Percentiles rank a stretch among this genome's conserved stretches.
Evolutionary conservation across 2,797 vertebrate species (phyloP).

Genomic region (Crocidura indochinensis): DNA sequence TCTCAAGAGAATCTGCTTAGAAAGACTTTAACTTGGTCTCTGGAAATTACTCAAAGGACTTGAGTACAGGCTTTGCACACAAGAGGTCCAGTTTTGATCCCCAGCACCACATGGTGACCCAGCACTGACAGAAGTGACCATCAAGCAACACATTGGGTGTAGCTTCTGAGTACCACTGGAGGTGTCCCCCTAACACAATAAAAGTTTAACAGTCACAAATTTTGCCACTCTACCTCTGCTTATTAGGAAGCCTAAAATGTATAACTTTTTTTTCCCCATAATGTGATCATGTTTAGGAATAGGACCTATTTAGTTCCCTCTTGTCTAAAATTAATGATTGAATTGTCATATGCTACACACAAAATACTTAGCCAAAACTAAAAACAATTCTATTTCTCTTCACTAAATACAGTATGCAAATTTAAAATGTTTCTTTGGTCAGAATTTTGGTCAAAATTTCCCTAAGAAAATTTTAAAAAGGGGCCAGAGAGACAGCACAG

Average conservation of each 20-base stretch:
- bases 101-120: too few species aligned
- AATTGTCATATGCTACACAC: background rate
- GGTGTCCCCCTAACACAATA: too few species aligned
- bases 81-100: too few species aligned
- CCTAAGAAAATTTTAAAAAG: background rate
- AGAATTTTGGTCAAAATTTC: background rate
- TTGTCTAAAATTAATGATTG: background rate
- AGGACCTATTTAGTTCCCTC: background rate
- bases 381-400: slow-evolving; percentile 21
- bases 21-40: slow-evolving; percentile 23
- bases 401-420: slow-evolving; percentile 17
- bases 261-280: too few species aligned
- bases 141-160: too few species aligned
- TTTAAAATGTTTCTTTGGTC: slow-evolving; percentile 33
- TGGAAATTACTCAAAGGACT: too few species aligned
- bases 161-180: too few species aligned
- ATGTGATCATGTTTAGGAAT: too few species aligned
- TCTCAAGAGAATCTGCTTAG: slow-evolving; percentile 60
- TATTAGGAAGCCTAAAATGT: background rate
- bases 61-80: too few species aligned
- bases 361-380: slow-evolving; percentile 9
- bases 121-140: too few species aligned
- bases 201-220: background rate
- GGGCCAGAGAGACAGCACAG: too few species aligned
- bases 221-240: slow-evolving; percentile 3